These are phyloP conservation scores for Neomonachus schauinslandi DNA, from an alignment of 2,113 vertebrate genomes.

Conservation along the genomic window DNA sequence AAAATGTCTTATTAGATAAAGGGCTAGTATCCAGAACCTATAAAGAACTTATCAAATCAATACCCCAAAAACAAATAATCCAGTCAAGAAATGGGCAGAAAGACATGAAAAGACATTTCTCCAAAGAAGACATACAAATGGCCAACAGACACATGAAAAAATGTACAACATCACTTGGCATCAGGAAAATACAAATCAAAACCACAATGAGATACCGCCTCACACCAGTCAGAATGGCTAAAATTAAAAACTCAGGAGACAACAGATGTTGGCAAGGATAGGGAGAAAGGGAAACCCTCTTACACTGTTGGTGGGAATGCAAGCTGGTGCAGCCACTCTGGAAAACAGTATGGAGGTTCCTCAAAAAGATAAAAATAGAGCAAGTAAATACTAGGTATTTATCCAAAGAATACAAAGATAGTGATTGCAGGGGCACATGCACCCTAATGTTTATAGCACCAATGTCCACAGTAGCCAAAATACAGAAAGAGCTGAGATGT, in stretches of 20 bases:
- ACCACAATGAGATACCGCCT: background rate
- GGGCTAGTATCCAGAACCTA: too few species aligned
- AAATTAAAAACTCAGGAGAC: background rate
- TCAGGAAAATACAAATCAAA: background rate
- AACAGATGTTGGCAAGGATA: background rate
- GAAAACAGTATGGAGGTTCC: background rate
- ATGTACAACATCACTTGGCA: background rate
- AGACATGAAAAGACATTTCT: too few species aligned
- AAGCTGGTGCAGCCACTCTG: background rate
- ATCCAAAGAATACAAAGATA: too few species aligned
- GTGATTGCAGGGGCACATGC: too few species aligned
- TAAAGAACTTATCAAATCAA: too few species aligned
- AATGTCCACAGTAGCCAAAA: background rate
- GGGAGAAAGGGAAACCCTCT: background rate
- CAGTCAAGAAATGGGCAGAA: too few species aligned
- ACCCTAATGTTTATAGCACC: background rate
- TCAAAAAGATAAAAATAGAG: background rate
- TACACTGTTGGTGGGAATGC: background rate
- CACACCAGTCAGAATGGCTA: background rate
- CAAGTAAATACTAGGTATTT: background rate
- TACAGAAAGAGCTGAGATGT: background rate
- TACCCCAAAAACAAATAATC: too few species aligned
- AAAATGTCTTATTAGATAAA: too few species aligned
- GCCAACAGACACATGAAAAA: background rate
- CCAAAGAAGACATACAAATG: background rate